Evolutionary conservation across 2,888 invertebrate species (phyloP), one percentile per base, ranked within the genome.

Genomic region (Lochmaea capreae): DNA sequence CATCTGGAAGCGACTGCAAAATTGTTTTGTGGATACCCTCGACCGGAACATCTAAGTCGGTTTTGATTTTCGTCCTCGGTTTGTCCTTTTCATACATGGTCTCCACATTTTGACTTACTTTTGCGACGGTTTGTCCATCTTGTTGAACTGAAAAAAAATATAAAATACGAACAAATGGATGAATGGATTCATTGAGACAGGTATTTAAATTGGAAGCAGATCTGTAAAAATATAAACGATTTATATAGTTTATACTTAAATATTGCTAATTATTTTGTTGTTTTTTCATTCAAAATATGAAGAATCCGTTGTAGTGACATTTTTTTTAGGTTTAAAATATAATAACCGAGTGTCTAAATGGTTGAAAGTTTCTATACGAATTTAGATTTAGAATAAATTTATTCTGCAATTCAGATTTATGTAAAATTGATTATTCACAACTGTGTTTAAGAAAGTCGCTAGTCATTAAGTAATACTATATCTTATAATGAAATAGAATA

Each of bases 31-130:
- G 92, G 14, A 91, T 88, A 8, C 89, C 90, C 77, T 89, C 88
- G 0, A 88, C 84, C 0, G 91, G 91, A 58, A 91, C 88, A 72
- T 91, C 91, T 12, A 91, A 84, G 75, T 90, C 89, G 0, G 90
- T 88, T 73, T 89, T 88, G 0, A 90, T 86, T 76, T 88, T 89
- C 0, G 90, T 86, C 0, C 83, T 84, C 0, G 90, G 89, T 57
- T 86, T 86, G 71, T 88, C 82, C 81, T 54, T 80, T 79, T 11
- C 83, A 78, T 70, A 76, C 16, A 62, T 84, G 82, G 58, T 78
- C 76, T 84, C 84, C 22, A 85, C 74, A 63, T 86, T 84, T 79
- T 88, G 87, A 39, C 84, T 82, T 14, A 89, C 72, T 72, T 84
- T 82, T 8, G 87, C 88, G 49, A 88, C 78, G 66, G 87, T 77